Evolutionary conservation across 2,797 vertebrate species (phyloP).

Genomic region (Falco biarmicus): DNA sequence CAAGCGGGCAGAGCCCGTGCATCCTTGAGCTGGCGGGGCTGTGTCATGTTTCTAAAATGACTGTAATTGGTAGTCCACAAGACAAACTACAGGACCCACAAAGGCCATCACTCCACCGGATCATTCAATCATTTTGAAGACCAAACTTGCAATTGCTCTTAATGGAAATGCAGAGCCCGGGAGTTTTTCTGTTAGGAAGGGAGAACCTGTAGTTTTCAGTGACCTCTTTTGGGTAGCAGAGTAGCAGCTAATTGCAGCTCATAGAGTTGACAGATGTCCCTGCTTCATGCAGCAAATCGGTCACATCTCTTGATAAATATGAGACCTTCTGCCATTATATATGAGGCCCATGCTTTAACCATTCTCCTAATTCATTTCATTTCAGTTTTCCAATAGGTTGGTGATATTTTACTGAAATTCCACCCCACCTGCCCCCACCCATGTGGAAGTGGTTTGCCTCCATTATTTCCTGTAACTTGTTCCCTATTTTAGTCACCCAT

Average conservation of each 20-base stretch:
- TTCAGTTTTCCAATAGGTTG: not conserved
- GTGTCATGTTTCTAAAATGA: not conserved
- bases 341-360: not conserved
- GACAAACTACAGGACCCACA: slow-evolving; percentile 1
- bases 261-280: slow-evolving; percentile 17
- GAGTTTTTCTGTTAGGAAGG: not conserved
- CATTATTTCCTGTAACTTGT: slow-evolving; percentile 10
- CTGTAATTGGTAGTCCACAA: not conserved
- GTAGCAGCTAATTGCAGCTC: slow-evolving; percentile 32
- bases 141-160: slow-evolving; percentile 14
- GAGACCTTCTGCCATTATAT: slow-evolving; percentile 27
- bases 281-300: not conserved
- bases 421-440: not conserved
- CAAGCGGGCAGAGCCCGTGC: not conserved
- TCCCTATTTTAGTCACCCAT: not conserved
- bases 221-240: slow-evolving; percentile 35
- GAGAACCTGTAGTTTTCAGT: not conserved
- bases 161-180: not conserved
- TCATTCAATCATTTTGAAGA: not conserved
- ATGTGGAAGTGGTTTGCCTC: not conserved
- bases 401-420: slow-evolving; percentile 16
- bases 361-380: not conserved
- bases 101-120: not conserved
- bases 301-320: slow-evolving; percentile 20
- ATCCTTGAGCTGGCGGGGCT: not conserved